A percentile compares a stretch with the other conserved stretches of the same genome.
phyloP scores from a whole-genome alignment of 1,140 invertebrate species.

The Drosophila arawakana region DNA sequence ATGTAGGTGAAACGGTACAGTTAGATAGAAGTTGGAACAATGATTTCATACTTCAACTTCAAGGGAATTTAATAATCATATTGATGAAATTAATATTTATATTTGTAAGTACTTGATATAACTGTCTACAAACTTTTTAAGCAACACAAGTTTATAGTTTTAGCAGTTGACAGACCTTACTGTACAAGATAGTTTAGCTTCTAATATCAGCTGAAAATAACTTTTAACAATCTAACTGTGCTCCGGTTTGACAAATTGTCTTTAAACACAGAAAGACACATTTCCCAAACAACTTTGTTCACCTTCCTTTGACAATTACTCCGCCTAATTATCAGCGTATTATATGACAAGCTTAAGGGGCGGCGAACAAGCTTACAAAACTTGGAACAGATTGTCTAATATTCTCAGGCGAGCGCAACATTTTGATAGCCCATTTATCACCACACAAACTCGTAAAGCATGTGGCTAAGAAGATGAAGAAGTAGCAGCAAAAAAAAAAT shows the following conservation, averaged over 20 bases:
- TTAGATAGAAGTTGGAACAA: too few species aligned
- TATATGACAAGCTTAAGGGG: constrained; percentile 11
- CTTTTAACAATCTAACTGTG: constrained; percentile 29
- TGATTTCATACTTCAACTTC: too few species aligned
- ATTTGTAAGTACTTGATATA: too few species aligned
- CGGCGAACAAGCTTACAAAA: constrained; percentile 19
- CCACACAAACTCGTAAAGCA: constrained; percentile 34
- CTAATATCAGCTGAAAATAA: constrained; percentile 9
- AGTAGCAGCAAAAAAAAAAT: neutral
- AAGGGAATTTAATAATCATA: too few species aligned
- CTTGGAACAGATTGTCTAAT: constrained; percentile 44
- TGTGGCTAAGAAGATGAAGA: constrained; percentile 26
- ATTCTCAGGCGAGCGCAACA: constrained; percentile 37
- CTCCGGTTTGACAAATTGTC: constrained; percentile 20
- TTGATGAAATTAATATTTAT: too few species aligned
- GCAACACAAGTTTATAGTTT: neutral
- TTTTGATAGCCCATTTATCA: constrained; percentile 55
- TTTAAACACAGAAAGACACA: constrained; percentile 2
- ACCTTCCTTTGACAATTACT: constrained; percentile 38
- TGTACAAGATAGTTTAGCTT: neutral
- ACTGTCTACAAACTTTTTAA: neutral
- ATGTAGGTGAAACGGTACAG: neutral
- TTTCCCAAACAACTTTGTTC: constrained; percentile 31
- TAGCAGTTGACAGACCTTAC: constrained; percentile 1
- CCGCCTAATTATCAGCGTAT: constrained; percentile 41